Evolutionary conservation across 2,797 vertebrate species (phyloP), one percentile per base, ranked within the genome.

Genomic region (Anisognathus igniventris): DNA sequence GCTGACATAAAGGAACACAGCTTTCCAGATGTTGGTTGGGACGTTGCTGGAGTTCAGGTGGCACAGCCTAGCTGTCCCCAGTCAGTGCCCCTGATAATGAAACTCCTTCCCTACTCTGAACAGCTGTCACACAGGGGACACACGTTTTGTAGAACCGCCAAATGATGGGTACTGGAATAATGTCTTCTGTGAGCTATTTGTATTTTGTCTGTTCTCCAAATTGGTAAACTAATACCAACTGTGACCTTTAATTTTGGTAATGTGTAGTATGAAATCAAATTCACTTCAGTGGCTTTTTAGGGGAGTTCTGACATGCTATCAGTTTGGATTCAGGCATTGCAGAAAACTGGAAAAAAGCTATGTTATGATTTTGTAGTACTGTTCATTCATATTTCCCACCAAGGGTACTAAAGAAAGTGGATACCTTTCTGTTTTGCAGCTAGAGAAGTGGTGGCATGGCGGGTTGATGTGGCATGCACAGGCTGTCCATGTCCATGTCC

Each of bases 391-490:
- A 35, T 48, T 76, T 87, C 68, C 45, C 65, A 68, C 9, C 31
- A 56, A 44, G 70, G 23, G 39, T 30, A 58, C 28, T 39, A 47
- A 85, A 76, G 67, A 48, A 39, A 28, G 51, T 30, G 37, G 88
- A 14, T 44, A 28, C 2, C 30, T 65, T 73, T 76, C n/a, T 84
- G 37, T 31, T 86, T 39, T 68, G 40, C 67, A 66, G 48, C 77
- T 62, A 65, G 31, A 76, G 23, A 37, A 64, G 53, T 3, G 5
- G 8, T 3, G 2, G 47, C 4, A 1, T 12, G 30, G 53, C 0
- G 0, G 8, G 76, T 15, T 2, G 0, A 8, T 24, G 67, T 64
- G 61, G 54, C 0, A 0, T 65, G 54, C 65, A 54, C 39, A 30
- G 64, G 44, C 72, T 81, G 31, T 47, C 56, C 0, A 0, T n/a